Evolutionary conservation across 2,113 vertebrate species (phyloP).

Genomic region (Azemiops feae): DNA sequence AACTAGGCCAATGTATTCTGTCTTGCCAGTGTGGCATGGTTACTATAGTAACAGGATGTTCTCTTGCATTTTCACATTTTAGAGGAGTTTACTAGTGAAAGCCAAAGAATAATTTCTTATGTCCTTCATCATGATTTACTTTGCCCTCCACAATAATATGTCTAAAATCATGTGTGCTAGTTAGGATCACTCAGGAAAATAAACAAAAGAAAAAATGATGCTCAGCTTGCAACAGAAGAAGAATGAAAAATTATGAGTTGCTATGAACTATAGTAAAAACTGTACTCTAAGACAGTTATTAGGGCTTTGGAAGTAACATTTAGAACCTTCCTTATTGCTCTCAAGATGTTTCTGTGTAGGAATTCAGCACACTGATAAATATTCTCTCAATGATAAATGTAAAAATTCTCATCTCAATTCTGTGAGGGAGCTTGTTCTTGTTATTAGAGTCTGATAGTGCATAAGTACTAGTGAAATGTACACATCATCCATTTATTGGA

Average conservation of each 20-base stretch:
- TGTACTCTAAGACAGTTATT: neutral
- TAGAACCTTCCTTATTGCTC: neutral
- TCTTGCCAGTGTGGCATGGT: neutral
- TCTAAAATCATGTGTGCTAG: neutral
- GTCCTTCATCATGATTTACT: neutral
- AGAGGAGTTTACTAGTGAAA: neutral
- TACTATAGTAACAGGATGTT: neutral
- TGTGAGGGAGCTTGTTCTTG: neutral
- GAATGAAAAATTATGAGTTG: neutral
- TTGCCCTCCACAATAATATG: neutral
- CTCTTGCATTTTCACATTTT: neutral
- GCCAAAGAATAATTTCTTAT: neutral
- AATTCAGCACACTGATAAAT: neutral
- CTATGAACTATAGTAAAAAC: neutral
- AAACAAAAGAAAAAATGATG: neutral
- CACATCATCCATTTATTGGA: neutral
- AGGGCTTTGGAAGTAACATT: neutral
- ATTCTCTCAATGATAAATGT: neutral
- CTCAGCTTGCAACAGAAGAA: neutral
- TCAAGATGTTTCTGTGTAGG: neutral
- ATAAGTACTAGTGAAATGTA: neutral
- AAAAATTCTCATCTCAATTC: neutral
- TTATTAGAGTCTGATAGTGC: neutral
- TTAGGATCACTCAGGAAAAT: neutral
- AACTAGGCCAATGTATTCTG: neutral